These are phyloP conservation scores for Urocynchramus pylzowi DNA, from an alignment of 2,113 vertebrate species.

Conservation along the genomic window DNA sequence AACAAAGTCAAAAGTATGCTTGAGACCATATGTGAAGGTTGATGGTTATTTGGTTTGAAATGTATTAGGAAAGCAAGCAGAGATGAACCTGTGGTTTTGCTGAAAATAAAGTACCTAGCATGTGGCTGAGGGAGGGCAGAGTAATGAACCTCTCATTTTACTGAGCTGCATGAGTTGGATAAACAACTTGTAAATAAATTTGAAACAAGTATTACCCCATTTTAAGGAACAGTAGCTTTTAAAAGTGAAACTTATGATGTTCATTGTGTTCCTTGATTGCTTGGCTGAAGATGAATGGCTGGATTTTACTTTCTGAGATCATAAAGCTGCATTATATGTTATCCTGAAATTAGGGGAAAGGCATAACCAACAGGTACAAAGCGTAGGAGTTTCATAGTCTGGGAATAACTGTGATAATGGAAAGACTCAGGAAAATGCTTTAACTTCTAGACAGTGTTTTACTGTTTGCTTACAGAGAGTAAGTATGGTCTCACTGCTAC, in stretches of 20 bases:
- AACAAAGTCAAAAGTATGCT: constrained; percentile 30
- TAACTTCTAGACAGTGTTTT: background rate
- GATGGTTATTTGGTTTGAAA: constrained; percentile 9
- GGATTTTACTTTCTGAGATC: background rate
- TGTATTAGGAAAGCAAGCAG: background rate
- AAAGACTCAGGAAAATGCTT: background rate
- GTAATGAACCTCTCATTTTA: background rate
- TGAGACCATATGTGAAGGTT: constrained; percentile 10
- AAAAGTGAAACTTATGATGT: background rate
- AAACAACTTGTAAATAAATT: background rate
- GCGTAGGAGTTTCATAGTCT: background rate
- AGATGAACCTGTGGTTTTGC: background rate
- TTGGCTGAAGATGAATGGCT: background rate
- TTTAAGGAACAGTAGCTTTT: background rate
- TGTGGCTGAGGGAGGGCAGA: background rate
- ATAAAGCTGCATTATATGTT: constrained; percentile 5
- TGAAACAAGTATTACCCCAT: background rate
- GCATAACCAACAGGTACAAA: background rate
- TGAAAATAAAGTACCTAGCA: background rate
- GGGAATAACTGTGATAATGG: background rate
- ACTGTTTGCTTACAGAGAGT: background rate
- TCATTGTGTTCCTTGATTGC: background rate
- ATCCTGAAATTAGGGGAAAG: background rate
- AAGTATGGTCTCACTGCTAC: background rate
- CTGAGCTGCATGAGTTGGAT: background rate